Evolutionary conservation across 1,140 invertebrate species (phyloP).

Genomic region (Eumaeus atala): DNA sequence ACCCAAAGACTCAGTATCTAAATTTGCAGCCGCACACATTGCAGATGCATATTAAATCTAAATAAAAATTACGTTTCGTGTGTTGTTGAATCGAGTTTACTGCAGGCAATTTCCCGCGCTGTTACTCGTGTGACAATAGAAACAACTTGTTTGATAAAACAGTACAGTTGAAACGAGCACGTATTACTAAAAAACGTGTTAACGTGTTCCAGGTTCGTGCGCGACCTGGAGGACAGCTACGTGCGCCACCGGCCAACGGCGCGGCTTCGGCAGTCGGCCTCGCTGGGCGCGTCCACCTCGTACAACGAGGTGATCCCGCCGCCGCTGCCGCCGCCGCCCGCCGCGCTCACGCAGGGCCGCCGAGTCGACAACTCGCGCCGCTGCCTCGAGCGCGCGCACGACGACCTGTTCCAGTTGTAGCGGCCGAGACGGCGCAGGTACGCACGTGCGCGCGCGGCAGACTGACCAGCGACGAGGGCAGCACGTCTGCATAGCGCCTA

Average conservation of each 20-base stretch:
- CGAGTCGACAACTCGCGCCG: slow-evolving; percentile 85
- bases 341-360: slow-evolving; percentile 85
- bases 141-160: too few species aligned
- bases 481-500: too few species aligned
- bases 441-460: neutral
- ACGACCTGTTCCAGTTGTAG: slow-evolving; percentile 94
- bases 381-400: slow-evolving; percentile 87
- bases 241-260: slow-evolving; percentile 72
- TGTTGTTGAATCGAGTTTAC: too few species aligned
- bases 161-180: too few species aligned
- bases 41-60: too few species aligned
- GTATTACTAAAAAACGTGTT: neutral
- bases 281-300: slow-evolving; percentile 62
- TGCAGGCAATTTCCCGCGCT: too few species aligned
- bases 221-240: slow-evolving; percentile 72
- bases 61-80: too few species aligned
- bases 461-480: too few species aligned
- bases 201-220: slow-evolving; percentile 73
- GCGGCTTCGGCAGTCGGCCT: slow-evolving; percentile 75
- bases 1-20: too few species aligned
- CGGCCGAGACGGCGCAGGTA: slow-evolving; percentile 71
- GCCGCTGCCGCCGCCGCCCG: slow-evolving; percentile 74
- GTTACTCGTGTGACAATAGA: too few species aligned
- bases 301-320: slow-evolving; percentile 63
- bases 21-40: too few species aligned